Base-by-base conservation (phyloP, 2,797 vertebrate species). In the Aeoliscus strigatus region DNA sequence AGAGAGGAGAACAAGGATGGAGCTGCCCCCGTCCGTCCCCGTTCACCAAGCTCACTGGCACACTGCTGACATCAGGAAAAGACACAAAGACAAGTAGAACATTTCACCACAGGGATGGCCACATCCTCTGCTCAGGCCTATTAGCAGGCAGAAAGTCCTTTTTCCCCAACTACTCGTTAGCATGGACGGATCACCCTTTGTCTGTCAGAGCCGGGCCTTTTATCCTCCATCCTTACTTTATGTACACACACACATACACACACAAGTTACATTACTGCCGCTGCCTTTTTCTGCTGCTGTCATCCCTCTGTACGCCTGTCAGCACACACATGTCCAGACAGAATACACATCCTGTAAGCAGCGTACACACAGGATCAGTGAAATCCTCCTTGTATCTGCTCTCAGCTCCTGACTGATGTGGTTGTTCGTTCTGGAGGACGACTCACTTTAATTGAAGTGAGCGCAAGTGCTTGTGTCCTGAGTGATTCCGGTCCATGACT, bases 361-460 rank as follows among this genome's bases (percentile, higher is more conserved):
- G 28, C 32, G 7, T 40, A 42, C 38, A 57, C 17, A 56, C 38
- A 55, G 54, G 34, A 70, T 51, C 50, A 73, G 61, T 77, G 57
- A 76, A 70, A 75, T 73, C 59, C 66, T 82, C 61, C 67, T 67
- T 21, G 58, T 31, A 73, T 79, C 73, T 67, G 59, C 51, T 60
- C 65, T 69, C 70, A 69, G 62, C 51, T 66, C 31, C 64, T 82
- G 73, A 78, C 76, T 78, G 76, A 84, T 85, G 82, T 83, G 81
- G 86, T 82, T 85, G 80, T 79, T 80, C 73, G 78, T 75, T 84
- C 63, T 82, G 70, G 60, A 80, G 79, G 73, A 82, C 70, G 71
- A 54, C 47, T 67, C 54, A 60, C 62, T 84, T 80, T 86, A 88
- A 87, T 87, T 88, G 79, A 86, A 82, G 83, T 77, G 77, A 46